Base-by-base conservation (phyloP, 2,113 vertebrate species). In the Hymenochirus boettgeri region DNA sequence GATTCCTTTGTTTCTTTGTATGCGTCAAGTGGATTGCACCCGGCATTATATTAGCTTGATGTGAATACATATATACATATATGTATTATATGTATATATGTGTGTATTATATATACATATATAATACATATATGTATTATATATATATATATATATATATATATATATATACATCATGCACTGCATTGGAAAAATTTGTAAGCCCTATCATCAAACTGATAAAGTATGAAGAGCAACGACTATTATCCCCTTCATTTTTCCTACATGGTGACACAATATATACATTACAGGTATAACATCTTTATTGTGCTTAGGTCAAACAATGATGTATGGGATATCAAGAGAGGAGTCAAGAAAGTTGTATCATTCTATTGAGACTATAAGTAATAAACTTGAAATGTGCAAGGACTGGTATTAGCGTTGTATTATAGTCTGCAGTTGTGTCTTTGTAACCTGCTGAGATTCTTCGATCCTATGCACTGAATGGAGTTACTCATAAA, bases 401-500 rank as follows among this genome's bases (percentile, higher is more conserved):
- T 25, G 24, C 9, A 3, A 27, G 33, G 2, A 26, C 7, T 21
- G 22, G 17, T 18, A 10, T 24, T 62, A 35, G 31, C 18, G 42
- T 45, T 63, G 35, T 55, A 45, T 29, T 45, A 7, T 54, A 45
- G 29, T 42, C 33, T 45, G n/a, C 10, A 35, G 51, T 42, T 7
- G 53, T 8, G 23, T 63, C 50, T 19, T 13, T 47, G 18, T 45
- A 31, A 31, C 37, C 62, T 31, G 51, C 51, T 45, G 51, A 31
- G 50, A 21, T 25, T 13, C 51, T 54, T 63, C 35, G 33, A 54
- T 63, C 51, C 33, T 39, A 45, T 54, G 33, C 33, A 17, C 61
- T 52, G 48, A 31, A 62, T 26, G 52, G 47, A 62, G 22, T 53
- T 62, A 21, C 31, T 53, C 47, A 62, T 62, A 62, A 62, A 62